Conservation (phyloP, 2,797 vertebrate species). For the Australoheros facetus region DNA sequence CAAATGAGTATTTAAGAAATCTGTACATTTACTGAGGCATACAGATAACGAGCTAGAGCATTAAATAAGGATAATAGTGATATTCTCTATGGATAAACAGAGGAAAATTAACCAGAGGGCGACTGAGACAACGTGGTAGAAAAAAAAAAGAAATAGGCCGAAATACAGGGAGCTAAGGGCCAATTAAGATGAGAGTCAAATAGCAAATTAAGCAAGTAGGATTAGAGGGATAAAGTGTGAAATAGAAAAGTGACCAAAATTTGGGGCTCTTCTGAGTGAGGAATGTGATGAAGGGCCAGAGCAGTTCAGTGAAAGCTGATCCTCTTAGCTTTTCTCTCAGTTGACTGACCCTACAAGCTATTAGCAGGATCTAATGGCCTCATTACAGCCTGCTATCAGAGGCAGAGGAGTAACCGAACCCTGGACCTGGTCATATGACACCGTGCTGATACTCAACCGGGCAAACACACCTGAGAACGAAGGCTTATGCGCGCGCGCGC, state of each 20-base stretch:
- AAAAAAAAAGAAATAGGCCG: neutral
- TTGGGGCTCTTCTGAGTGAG: conserved; percentile 2
- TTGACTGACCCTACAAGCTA: conserved; percentile 88
- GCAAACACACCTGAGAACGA: conserved; percentile 55
- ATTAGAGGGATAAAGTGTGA: conserved; percentile 2
- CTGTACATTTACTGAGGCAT: neutral
- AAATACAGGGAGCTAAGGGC: neutral
- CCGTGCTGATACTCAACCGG: conserved; percentile 61
- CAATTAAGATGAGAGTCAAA: neutral
- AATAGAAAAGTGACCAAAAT: conserved; percentile 1
- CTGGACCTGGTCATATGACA: conserved; percentile 65
- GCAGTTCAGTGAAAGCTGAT: conserved; percentile 74
- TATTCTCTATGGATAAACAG: neutral
- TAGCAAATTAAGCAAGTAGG: neutral
- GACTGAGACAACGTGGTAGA: neutral
- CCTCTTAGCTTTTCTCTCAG: conserved; percentile 74
- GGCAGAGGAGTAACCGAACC: conserved; percentile 61
- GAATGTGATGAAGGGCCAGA: conserved; percentile 18
- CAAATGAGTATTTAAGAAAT: neutral
- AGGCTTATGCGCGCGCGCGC: neutral
- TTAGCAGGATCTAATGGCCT: conserved; percentile 92
- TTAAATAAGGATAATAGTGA: neutral
- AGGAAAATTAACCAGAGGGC: neutral
- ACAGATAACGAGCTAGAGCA: neutral
- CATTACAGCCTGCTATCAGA: conserved; percentile 87